These are phyloP conservation scores for Peromyscus aztecus DNA, from an alignment of 2,797 vertebrate genomes.

Conservation along the genomic window DNA sequence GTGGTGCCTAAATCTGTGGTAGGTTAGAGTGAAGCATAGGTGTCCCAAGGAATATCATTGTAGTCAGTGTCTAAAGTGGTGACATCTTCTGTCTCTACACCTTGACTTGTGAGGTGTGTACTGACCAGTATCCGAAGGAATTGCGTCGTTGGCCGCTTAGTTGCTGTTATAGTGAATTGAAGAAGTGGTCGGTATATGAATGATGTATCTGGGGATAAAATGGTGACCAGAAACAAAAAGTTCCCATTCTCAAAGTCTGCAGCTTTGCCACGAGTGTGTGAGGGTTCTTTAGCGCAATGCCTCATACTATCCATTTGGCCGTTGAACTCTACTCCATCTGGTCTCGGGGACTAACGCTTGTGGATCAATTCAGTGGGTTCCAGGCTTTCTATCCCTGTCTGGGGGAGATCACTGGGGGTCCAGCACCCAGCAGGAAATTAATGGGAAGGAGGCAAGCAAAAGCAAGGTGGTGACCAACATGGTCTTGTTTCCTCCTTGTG, in stretches of 20 bases:
- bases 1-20: background rate
- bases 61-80: background rate
- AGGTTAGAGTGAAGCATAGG: background rate
- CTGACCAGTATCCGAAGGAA: background rate
- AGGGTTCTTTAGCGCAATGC: background rate
- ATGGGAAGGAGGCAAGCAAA: background rate
- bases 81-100: background rate
- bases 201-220: background rate
- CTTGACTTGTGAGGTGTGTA: background rate
- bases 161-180: background rate
- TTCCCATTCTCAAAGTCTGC: background rate
- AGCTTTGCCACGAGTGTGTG: background rate
- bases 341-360: background rate
- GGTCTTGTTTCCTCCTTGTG: background rate
- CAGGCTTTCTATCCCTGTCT: background rate
- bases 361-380: too few species aligned
- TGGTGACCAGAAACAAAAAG: background rate
- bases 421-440: background rate
- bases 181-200: background rate
- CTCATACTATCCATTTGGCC: rapidly evolving
- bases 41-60: background rate
- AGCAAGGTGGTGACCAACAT: background rate
- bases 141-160: background rate
- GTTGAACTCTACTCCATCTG: background rate
- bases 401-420: background rate